Evolutionary conservation across 92 coral and sea anemone genomes (phyloP).

Genomic region (Parazoanthus swiftii): DNA sequence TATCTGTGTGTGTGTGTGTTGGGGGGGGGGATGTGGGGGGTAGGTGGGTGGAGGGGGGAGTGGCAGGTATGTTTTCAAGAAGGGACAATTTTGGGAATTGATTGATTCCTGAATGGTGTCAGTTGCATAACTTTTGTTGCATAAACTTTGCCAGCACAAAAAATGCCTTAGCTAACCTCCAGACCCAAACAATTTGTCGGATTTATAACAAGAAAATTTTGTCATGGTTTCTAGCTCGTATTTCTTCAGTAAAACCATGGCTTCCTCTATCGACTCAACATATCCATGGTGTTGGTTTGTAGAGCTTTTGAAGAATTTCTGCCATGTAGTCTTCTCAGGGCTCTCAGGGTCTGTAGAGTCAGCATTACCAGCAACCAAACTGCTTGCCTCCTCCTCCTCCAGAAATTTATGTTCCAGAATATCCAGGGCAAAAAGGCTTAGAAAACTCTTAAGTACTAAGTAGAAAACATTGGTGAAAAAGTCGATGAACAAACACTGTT

Average conservation of each 20-base stretch:
- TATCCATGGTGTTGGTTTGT: slow-evolving; percentile 42
- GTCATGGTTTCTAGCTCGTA: slow-evolving; percentile 49
- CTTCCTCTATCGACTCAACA: slow-evolving; percentile 42
- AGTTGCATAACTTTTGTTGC: too few relatives aligned
- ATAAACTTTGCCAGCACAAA: too few relatives aligned
- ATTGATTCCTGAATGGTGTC: too few relatives aligned
- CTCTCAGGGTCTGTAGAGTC: slow-evolving; percentile 11
- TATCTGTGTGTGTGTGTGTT: too few relatives aligned
- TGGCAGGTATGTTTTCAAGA: neutral
- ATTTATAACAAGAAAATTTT: slow-evolving; percentile 47
- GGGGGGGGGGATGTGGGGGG: too few relatives aligned
- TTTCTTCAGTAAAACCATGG: slow-evolving; percentile 39
- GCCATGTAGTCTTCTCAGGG: slow-evolving; percentile 9
- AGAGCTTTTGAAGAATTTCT: slow-evolving; percentile 36
- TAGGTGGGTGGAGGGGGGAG: neutral
- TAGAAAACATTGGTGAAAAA: too few relatives aligned
- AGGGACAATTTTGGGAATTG: neutral
- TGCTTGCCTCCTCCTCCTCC: neutral
- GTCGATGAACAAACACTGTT: neutral
- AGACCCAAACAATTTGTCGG: slow-evolving; percentile 42
- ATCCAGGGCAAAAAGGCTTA: slow-evolving; percentile 4
- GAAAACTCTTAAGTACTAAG: too few relatives aligned
- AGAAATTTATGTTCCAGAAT: neutral
- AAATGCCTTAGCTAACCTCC: slow-evolving; percentile 24
- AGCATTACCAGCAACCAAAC: slow-evolving; percentile 7